Evolutionary conservation across 2,113 vertebrate genomes (phyloP).

Genomic region (Aptenodytes patagonicus): DNA sequence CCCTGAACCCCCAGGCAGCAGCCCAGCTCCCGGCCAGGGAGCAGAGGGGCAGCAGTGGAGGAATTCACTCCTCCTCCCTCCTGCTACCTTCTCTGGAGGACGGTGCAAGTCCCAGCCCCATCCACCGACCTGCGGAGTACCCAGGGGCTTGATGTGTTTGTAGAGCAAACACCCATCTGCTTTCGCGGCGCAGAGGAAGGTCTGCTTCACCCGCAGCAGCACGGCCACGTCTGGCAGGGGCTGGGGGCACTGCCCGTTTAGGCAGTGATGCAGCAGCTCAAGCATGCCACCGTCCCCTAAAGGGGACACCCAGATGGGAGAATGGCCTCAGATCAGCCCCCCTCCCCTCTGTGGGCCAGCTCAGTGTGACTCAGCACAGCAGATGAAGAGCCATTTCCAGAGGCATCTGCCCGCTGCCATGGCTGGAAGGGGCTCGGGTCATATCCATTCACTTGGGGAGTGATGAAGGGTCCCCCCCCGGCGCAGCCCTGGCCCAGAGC

Average conservation of each 20-base stretch:
- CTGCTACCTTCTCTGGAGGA: not conserved
- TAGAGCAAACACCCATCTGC: accelerated
- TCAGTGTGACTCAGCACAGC: not conserved
- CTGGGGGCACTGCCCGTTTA: not conserved
- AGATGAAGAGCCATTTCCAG: not conserved
- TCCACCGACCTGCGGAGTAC: accelerated
- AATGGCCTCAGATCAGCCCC: not conserved
- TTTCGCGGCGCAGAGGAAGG: accelerated
- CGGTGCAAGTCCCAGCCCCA: not conserved
- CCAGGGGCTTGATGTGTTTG: not conserved
- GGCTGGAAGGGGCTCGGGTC: slow-evolving; percentile 67
- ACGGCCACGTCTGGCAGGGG: not conserved
- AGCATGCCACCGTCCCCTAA: accelerated
- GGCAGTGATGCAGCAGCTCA: not conserved
- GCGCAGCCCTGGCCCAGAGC: accelerated
- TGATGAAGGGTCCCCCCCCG: not conserved
- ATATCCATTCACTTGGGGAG: not conserved
- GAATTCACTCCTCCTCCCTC: not conserved
- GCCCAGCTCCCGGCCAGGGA: not conserved
- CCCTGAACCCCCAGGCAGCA: not conserved
- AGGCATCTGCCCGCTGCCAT: slow-evolving; percentile 47
- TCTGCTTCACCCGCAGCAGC: accelerated
- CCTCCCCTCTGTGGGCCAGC: not conserved
- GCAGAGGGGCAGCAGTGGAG: not conserved
- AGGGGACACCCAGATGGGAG: not conserved